Percentiles rank a stretch among this genome's conserved stretches.
Conservation (phyloP, 92 coral and sea anemone genomes). For the Porites cylindrica region DNA sequence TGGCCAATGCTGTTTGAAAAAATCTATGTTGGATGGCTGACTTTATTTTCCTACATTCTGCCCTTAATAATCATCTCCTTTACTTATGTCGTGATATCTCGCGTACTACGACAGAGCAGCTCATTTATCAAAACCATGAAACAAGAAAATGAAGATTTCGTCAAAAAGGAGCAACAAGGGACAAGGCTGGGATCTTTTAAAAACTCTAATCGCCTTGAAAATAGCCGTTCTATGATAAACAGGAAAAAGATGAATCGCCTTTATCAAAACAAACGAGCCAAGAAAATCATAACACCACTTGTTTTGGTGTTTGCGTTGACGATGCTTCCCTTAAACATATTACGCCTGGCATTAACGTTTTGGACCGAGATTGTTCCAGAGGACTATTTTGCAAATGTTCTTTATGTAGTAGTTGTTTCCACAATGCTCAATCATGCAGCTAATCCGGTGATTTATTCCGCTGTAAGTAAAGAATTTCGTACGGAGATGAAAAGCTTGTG, state of each 20-base stretch:
- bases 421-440: constrained; percentile 22
- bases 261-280: constrained; percentile 33
- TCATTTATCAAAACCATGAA: background rate
- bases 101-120: background rate
- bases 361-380: constrained; percentile 3
- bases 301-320: constrained; percentile 38
- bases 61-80: constrained; percentile 9
- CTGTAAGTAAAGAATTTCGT: constrained; percentile 33
- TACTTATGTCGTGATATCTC: constrained; percentile 28
- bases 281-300: constrained; percentile 43
- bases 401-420: background rate
- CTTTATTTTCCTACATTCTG: constrained; percentile 16
- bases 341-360: background rate
- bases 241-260: constrained; percentile 16
- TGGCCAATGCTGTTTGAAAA: background rate
- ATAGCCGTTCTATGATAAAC: background rate
- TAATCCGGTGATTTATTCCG: constrained; percentile 41
- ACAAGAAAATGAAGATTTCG: background rate
- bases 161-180: background rate
- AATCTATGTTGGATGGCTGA: background rate
- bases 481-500: background rate
- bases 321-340: constrained; percentile 30
- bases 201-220: too few relatives aligned
- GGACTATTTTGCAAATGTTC: background rate
- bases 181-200: too few relatives aligned